These are phyloP conservation scores for Stercorarius parasiticus DNA, from an alignment of 2,113 vertebrate species.

Conservation along the genomic window DNA sequence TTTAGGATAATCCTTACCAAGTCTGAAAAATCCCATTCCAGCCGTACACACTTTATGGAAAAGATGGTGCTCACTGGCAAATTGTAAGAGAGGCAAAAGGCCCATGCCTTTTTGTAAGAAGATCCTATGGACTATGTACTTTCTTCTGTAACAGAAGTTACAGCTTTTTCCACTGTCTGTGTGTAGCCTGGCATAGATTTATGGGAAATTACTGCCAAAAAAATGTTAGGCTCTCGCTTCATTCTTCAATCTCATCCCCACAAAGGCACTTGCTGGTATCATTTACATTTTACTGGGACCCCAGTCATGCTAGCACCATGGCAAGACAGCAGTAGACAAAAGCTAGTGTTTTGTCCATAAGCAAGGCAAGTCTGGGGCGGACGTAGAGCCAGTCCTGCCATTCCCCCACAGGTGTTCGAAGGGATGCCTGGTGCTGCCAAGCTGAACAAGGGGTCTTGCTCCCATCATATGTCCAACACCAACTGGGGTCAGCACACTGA, in stretches of 20 bases:
- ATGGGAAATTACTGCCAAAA: background rate
- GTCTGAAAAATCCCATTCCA: background rate
- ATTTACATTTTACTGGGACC: background rate
- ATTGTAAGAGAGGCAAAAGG: background rate
- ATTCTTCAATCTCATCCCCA: background rate
- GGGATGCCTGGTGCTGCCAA: background rate
- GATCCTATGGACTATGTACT: background rate
- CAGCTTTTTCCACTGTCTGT: background rate
- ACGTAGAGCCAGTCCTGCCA: background rate
- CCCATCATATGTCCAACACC: too few species aligned
- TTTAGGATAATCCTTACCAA: background rate
- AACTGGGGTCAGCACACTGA: background rate
- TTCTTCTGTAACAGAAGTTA: background rate
- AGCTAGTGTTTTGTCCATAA: background rate
- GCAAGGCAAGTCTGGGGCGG: accelerated
- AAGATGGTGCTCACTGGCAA: background rate
- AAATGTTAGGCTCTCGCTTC: background rate
- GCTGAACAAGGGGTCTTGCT: background rate
- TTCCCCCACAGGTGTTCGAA: background rate
- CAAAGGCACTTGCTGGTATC: too few species aligned
- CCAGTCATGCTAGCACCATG: too few species aligned
- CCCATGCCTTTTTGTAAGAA: background rate
- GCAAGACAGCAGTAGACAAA: background rate
- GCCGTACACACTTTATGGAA: background rate
- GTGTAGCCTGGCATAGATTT: background rate